These are phyloP conservation scores for Xanthostigma xanthostigma DNA, from an alignment of 2,888 invertebrate genomes.

Conservation along the genomic window DNA sequence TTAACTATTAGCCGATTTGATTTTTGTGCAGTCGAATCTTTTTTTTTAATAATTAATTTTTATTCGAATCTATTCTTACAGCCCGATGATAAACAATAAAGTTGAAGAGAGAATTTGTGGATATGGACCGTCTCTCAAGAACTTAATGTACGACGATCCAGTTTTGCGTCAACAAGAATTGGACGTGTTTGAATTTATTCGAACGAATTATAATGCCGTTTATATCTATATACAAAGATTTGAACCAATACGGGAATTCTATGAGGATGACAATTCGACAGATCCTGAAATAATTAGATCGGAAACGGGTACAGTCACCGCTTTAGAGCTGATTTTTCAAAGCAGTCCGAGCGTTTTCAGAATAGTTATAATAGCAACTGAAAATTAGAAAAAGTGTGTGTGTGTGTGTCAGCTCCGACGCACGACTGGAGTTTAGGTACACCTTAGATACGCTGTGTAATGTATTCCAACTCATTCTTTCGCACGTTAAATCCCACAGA, in stretches of 20 bases:
- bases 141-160: slow-evolving; percentile 53
- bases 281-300: slow-evolving; percentile 44
- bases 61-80: slow-evolving; percentile 22
- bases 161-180: slow-evolving; percentile 36
- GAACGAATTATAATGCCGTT: slow-evolving; percentile 44
- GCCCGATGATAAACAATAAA: slow-evolving; percentile 71
- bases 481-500: too few relatives aligned
- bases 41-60: too few relatives aligned
- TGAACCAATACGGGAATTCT: slow-evolving; percentile 48
- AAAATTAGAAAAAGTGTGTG: too few relatives aligned
- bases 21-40: too few relatives aligned
- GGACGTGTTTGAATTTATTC: slow-evolving; percentile 40
- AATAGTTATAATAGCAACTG: too few relatives aligned
- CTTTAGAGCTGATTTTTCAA: too few relatives aligned
- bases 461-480: too few relatives aligned
- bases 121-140: slow-evolving; percentile 52
- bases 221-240: slow-evolving; percentile 50
- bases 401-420: too few relatives aligned
- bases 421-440: too few relatives aligned
- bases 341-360: too few relatives aligned
- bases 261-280: slow-evolving; percentile 50
- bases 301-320: slow-evolving; percentile 34
- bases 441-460: too few relatives aligned
- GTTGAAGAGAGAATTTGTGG: slow-evolving; percentile 64
- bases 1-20: too few relatives aligned